A percentile compares a stretch with the other conserved stretches of the same genome.
Evolutionary conservation across 2,888 invertebrate genomes (phyloP).

Genomic region (Meghimatium bilineatum): DNA sequence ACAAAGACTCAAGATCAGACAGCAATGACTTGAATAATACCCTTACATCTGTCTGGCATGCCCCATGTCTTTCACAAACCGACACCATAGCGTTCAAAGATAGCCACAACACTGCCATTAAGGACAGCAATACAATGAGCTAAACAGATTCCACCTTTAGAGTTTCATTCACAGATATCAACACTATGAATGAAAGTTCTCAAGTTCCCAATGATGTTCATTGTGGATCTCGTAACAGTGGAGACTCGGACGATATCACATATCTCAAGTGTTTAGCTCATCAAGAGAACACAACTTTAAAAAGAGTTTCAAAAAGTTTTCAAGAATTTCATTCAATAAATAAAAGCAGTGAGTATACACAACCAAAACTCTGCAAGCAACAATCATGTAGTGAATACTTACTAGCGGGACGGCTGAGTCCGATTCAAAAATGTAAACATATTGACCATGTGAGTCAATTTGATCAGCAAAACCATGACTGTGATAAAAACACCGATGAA

Average conservation of each 20-base stretch:
- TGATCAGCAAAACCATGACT: neutral
- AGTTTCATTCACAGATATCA: too few relatives aligned
- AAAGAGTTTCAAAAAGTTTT: neutral
- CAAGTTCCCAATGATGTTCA: neutral
- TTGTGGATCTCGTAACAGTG: too few relatives aligned
- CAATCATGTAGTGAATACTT: neutral
- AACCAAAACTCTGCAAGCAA: neutral
- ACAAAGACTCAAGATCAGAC: neutral
- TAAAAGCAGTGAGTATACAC: neutral
- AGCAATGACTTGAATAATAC: neutral
- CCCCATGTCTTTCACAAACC: too few relatives aligned
- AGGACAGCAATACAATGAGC: neutral
- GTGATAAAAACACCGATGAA: too few relatives aligned
- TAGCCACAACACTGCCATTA: neutral
- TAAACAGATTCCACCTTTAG: neutral
- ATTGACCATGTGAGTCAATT: neutral
- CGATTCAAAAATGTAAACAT: neutral
- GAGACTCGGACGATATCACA: neutral
- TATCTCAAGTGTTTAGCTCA: neutral
- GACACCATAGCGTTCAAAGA: neutral
- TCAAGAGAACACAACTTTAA: neutral
- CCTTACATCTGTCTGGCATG: too few relatives aligned
- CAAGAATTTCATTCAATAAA: neutral
- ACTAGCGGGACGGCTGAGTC: neutral
- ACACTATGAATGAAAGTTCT: neutral